Base-by-base conservation (phyloP, 2,797 vertebrate genomes). In the Paratrypauchen microcephalus region DNA sequence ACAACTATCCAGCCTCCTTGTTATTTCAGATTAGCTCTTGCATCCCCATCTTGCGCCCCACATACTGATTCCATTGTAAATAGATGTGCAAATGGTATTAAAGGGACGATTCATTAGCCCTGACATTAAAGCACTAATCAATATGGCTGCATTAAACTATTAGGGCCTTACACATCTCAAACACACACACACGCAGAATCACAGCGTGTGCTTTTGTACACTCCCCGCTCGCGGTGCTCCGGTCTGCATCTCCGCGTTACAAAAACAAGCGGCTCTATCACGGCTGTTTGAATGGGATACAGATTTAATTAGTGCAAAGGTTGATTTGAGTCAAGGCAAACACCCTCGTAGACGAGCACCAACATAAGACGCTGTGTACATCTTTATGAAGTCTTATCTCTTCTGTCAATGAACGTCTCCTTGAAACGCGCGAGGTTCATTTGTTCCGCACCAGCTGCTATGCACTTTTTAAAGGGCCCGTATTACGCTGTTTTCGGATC, bases 131-230 rank as follows among this genome's bases (percentile, higher is more conserved):
- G 90, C 89, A 84, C 87, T 91, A 92, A 94, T 94, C 93, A 93
- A 93, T 94, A 92, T 83, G 88, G 86, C 86, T 91, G 90, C 93
- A 93, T 94, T 94, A 92, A 93, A 91, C 92, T 88, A 91, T 93
- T 92, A 93, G 63, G 81, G 72, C 13, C 80, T 82, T 88, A 77
- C 87, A 86, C 82, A 79, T 28, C 72, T 77, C 59, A 58, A 54
- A 30, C 47, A 74, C 77, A 68, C 83, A 76, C 83, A 67, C 68
- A 63, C 62, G n/a, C n/a, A n/a, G n/a, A 47, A 65, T 73, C 48
- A 41, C 68, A 15, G 69, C 78, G 75, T 57, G 75, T 78, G 63
- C 48, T 8, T 54, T 59, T 72, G 65, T 67, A 68, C 69, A 13
- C n/a, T 12, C n/a, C 80, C 72, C 65, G 30, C 73, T 88, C 85